Base-by-base conservation (phyloP, 1,140 invertebrate genomes). In the Halictus rubicundus region DNA sequence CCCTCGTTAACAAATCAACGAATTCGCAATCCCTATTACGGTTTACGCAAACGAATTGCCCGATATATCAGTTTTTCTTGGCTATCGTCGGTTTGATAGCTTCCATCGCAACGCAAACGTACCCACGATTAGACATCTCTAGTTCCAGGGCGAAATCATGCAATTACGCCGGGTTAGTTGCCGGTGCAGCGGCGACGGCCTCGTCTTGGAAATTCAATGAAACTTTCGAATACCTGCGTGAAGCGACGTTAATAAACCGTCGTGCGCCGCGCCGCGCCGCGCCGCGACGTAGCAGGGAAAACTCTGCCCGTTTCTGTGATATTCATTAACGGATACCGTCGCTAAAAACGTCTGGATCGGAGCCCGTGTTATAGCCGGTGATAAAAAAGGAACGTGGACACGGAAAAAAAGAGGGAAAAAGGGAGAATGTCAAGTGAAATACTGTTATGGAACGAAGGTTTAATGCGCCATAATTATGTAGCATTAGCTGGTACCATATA, bases 401-500 rank as follows among this genome's bases (percentile, higher is more conserved):
- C 4, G 21, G 12, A 25, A 27, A 66, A 2, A 12, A n/a, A 37
- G 21, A 49, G 46, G 8, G 19, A 57, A 57, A 54, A 57, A 54
- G 42, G n/a, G 2, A 16, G 16, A 42, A 64, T 25, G 69, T 73
- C 46, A 73, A 59, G 60, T 73, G 61, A 78, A 65, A 78, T 78
- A 78, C 37, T 46, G 69, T 73, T 78, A 73, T 65, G 77, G 49
- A 65, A 78, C 21, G 60, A 64, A 78, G 69, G 69, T 46, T 73
- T 78, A 78, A 78, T 65, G 70, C 61, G 52, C 61, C 70, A 66
- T 65, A 65, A 79, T 79, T 74, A 79, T 79, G 61, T 66, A 39
- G 69, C 77, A 66, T 74, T 73, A 74, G 76, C 76, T 16, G 14
- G 16, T 25, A 25, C 25, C 16, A 21, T 39, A 49, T 73, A 79